Base-by-base conservation (phyloP, 2,888 invertebrate genomes). In the Chesias legatella region DNA sequence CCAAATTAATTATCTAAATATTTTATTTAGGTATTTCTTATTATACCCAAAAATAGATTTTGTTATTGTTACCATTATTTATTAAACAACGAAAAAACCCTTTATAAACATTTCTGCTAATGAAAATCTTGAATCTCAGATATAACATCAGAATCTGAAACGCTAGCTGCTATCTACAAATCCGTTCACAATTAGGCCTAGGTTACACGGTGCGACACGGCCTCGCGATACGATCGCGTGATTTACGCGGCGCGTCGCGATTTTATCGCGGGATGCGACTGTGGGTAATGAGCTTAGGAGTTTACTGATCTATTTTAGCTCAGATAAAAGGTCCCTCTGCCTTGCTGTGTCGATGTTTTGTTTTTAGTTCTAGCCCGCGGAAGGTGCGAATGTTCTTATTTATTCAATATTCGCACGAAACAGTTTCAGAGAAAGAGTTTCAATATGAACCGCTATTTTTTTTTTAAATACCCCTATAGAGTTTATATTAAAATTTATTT, bases 141-240 rank as follows among this genome's bases (percentile, higher is more conserved):
- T 31, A 37, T 36, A 29, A 10, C 31, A 9, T 33, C 20, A 27
- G 30, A 34, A 31, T 42, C 42, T 39, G n/a, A 50, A 51, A 44
- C 50, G 48, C 52, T 54, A 47, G 1, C 6, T 24, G 5, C 37
- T 44, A 54, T 48, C 61, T 67, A 60, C 57, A 58, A 60, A 63
- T 64, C 60, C 58, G 55, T 60, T 62, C 58, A 77, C 80, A 79
- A 79, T 79, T 79, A 79, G 76, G 72, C 62, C 73, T 67, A 52
- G 71, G 62, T 67, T 69, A 68, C 77, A 73, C 77, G 69, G 71
- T 62, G 64, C 67, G 68, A 67, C 67, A 63, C 33, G 44, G 45
- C 53, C 62, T 73, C 72, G 48, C 63, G 80, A 78, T 80, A 79
- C 58, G 43, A 73, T 79, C 80, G 66, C 66, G 73, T 80, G 80